Conservation (phyloP, 53 echinoderm and acorn worm genomes). For the Apostichopus leukothele region DNA sequence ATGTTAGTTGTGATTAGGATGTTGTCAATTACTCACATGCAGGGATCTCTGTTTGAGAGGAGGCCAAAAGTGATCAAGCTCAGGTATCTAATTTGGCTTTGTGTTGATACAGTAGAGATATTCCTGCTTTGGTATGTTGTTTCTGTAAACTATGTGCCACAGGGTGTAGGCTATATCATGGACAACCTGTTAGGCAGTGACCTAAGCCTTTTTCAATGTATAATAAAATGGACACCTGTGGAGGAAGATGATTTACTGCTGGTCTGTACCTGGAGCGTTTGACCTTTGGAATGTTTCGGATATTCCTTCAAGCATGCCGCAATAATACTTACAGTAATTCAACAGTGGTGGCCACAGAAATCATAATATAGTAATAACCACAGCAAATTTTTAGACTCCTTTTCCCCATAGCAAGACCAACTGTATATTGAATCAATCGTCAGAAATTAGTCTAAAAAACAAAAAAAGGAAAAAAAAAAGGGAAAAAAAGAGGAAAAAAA, state of each 20-base stretch:
- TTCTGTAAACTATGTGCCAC: not conserved
- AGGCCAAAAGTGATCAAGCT: not conserved
- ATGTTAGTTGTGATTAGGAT: slow-evolving; percentile 10
- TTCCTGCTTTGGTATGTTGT: not conserved
- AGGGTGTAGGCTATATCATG: not conserved
- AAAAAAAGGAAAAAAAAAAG: too few relatives aligned
- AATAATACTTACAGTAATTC: too few relatives aligned
- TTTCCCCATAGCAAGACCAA: too few relatives aligned
- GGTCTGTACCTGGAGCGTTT: not conserved
- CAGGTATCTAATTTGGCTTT: not conserved
- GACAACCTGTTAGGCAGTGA: not conserved
- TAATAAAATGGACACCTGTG: slow-evolving; percentile 4
- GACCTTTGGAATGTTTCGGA: not conserved
- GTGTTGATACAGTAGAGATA: slow-evolving; percentile 11
- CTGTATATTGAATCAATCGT: too few relatives aligned
- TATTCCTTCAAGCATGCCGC: not conserved
- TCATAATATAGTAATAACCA: too few relatives aligned
- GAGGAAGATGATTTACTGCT: slow-evolving; percentile 6
- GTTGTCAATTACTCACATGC: slow-evolving; percentile 11
- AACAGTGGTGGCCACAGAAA: too few relatives aligned
- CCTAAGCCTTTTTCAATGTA: not conserved
- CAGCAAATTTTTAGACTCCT: too few relatives aligned
- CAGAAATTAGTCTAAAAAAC: too few relatives aligned
- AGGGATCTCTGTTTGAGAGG: slow-evolving; percentile 14
- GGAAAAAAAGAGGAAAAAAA: too few relatives aligned